phyloP scores from a whole-genome alignment of 2,113 vertebrate species.

The Uria lomvia region DNA sequence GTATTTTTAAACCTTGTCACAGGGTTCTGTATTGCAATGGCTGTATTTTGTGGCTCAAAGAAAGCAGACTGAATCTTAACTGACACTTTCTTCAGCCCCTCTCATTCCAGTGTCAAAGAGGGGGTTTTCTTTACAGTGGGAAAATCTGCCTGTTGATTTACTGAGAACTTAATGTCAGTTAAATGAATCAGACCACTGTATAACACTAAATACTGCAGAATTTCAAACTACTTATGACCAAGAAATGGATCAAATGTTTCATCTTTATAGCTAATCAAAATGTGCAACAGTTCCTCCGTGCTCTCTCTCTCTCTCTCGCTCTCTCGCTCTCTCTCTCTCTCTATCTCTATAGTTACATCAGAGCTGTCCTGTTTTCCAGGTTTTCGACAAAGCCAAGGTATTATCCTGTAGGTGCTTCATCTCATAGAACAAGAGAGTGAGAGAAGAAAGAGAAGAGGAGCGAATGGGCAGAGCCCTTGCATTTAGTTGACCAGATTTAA shows the following conservation, averaged over 20 bases:
- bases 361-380: neutral
- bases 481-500: neutral
- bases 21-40: neutral
- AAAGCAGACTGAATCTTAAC: neutral
- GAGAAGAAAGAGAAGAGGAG: neutral
- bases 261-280: neutral
- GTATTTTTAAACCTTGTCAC: conserved; percentile 28
- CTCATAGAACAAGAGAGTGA: neutral
- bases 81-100: neutral
- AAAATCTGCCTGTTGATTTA: neutral
- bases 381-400: neutral
- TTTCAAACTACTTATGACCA: neutral
- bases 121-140: neutral
- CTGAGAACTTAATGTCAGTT: neutral
- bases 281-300: neutral
- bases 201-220: neutral
- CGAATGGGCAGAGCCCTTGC: neutral
- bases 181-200: neutral
- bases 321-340: neutral
- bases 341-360: neutral
- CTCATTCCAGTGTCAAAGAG: neutral
- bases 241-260: neutral
- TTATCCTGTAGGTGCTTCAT: neutral
- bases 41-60: neutral
- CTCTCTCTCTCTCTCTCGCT: no score